These are phyloP conservation scores for Drosophila tripunctata DNA, from an alignment of 2,888 invertebrate genomes.

Conservation along the genomic window DNA sequence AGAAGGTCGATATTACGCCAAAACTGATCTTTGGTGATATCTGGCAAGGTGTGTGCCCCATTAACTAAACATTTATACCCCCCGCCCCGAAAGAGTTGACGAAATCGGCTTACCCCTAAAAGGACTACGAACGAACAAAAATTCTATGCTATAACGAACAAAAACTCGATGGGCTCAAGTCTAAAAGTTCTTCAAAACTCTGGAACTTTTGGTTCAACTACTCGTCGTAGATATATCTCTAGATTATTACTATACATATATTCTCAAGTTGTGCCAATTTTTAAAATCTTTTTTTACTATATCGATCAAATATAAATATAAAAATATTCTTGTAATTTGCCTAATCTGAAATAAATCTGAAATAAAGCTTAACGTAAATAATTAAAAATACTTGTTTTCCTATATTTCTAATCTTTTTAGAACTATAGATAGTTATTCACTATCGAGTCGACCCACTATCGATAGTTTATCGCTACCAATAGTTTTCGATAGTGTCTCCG, in stretches of 20 bases:
- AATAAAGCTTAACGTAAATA: neutral
- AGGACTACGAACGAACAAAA: slow-evolving; percentile 71
- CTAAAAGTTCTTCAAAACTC: slow-evolving; percentile 9
- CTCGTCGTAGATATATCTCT: slow-evolving; percentile 54
- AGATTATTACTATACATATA: slow-evolving; percentile 11
- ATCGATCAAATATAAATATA: too few species aligned
- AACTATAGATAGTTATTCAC: too few species aligned
- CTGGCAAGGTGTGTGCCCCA: slow-evolving; percentile 91
- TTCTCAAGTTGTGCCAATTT: slow-evolving; percentile 59
- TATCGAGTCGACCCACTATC: too few species aligned
- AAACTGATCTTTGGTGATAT: slow-evolving; percentile 89
- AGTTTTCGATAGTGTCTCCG: too few species aligned
- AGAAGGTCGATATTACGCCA: slow-evolving; percentile 85
- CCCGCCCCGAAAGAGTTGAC: too few species aligned
- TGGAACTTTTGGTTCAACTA: slow-evolving; percentile 15
- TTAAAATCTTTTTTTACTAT: slow-evolving; percentile 17
- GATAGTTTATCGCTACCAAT: too few species aligned
- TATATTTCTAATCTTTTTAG: too few species aligned
- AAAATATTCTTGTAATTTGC: neutral
- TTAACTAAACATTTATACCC: slow-evolving; percentile 88
- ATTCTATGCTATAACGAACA: slow-evolving; percentile 44
- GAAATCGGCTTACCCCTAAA: slow-evolving; percentile 22
- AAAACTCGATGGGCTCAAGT: slow-evolving; percentile 45
- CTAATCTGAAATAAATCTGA: neutral
- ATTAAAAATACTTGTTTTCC: too few species aligned